Evolutionary conservation across 2,113 vertebrate genomes (phyloP).

Genomic region (Ramphastos sulfuratus): DNA sequence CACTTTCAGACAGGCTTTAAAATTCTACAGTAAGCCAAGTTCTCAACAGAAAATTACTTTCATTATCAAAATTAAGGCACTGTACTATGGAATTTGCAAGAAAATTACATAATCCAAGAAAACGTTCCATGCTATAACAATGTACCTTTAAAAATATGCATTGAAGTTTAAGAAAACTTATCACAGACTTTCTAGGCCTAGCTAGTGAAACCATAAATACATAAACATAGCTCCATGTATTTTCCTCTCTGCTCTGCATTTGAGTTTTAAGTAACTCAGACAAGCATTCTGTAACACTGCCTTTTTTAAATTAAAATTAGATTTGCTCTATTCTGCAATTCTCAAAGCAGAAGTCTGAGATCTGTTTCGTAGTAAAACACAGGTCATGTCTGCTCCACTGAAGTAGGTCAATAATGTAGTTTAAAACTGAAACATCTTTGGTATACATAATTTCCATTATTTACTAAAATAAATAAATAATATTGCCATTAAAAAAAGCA

Average conservation of each 20-base stretch:
- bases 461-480: background rate
- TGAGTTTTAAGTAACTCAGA: background rate
- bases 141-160: constrained; percentile 21
- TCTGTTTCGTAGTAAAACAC: background rate
- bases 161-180: background rate
- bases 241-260: background rate
- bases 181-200: constrained; percentile 12
- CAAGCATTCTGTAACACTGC: background rate
- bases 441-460: background rate
- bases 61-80: constrained; percentile 70
- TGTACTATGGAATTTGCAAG: constrained; percentile 40
- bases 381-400: background rate
- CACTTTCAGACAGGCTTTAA: constrained; percentile 71
- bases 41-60: constrained; percentile 73
- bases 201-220: background rate
- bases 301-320: background rate
- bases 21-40: constrained; percentile 53
- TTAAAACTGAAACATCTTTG: background rate
- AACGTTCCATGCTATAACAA: constrained; percentile 19
- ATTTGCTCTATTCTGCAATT: background rate
- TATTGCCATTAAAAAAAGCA: background rate
- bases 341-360: background rate
- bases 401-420: background rate
- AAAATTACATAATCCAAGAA: constrained; percentile 60
- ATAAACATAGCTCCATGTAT: background rate